Base-by-base conservation (phyloP, 2,113 vertebrate genomes). In the Thinocorus orbignyianus region DNA sequence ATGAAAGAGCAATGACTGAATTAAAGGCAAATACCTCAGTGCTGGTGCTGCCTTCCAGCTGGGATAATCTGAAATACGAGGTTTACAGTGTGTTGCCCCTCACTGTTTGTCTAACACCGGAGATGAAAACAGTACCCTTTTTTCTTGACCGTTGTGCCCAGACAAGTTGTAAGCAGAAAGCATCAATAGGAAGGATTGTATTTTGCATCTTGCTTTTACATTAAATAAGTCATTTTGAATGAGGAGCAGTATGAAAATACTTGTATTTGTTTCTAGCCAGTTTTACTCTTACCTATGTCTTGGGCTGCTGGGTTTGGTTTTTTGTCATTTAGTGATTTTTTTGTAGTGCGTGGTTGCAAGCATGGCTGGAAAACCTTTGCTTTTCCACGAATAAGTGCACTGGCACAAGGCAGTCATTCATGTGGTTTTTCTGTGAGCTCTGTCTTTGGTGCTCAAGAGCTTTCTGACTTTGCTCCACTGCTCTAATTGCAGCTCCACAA, bases 21-120 rank as follows among this genome's bases (percentile, higher is more conserved):
- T 73, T 42, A 35, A 78, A 90, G 55, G 60, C 31, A 33, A 30
- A 49, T 31, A 71, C 25, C 42, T 33, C n/a, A 17, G 42, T 66
- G 78, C 30, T 58, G 65, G 64, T 78, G 60, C 81, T 90, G 26
- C 78, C 55, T 88, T 44, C 42, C 42, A 35, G 31, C 33, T 6
- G 1, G 12, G 33, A 42, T 58, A 24, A 11, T 37, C 44, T 30
- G 46, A 39, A 52, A 39, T 66, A 7, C 0, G 2, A 31, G n/a
- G 26, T 35, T n/a, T 65, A 7, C 30, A n/a, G 60, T 39, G 9
- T 31, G 7, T 23, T 73, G 68, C 20, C 62, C 33, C 49, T 86
- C 0, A 0, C 68, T 52, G 39, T 30, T 81, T 58, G 49, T 35
- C 23, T 41, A 7, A 4, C 44, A 11, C 11, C n/a, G 2, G 5